A percentile compares a stretch with the other conserved stretches of the same genome.
These are phyloP conservation scores for Bombus consobrinus DNA, from an alignment of 1,140 invertebrate genomes.

Conservation along the genomic window DNA sequence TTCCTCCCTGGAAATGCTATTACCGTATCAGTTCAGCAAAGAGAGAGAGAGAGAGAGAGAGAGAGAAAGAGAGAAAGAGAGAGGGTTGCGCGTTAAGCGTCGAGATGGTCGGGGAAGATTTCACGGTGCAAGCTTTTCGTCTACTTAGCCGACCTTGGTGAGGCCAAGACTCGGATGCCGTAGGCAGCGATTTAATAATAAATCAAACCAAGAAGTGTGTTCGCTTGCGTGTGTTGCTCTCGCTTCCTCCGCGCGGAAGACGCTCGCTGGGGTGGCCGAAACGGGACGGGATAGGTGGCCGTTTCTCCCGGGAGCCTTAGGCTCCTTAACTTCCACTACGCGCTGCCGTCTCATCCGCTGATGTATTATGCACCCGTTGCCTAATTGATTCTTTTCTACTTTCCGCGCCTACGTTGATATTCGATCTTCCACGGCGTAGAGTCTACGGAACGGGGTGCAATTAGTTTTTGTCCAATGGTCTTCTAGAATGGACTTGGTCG, in stretches of 20 bases:
- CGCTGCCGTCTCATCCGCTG: constrained; percentile 65
- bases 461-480: background rate
- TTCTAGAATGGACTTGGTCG: background rate
- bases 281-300: constrained; percentile 61
- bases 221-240: constrained; percentile 53
- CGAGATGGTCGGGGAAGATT: constrained; percentile 45
- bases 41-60: background rate
- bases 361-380: constrained; percentile 77
- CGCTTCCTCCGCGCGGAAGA: constrained; percentile 75
- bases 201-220: constrained; percentile 76
- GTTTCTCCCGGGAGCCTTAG: constrained; percentile 77
- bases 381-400: constrained; percentile 77
- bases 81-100: constrained; percentile 34
- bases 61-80: background rate
- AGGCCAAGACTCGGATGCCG: constrained; percentile 44
- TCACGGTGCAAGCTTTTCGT: constrained; percentile 50
- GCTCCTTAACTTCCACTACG: constrained; percentile 74
- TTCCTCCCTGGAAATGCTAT: constrained; percentile 58
- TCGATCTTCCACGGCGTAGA: background rate
- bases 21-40: constrained; percentile 55
- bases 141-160: constrained; percentile 56
- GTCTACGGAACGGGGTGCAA: background rate
- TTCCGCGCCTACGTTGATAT: constrained; percentile 12
- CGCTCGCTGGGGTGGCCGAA: constrained; percentile 44
- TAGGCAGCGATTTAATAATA: constrained; percentile 76